Evolutionary conservation across 2,888 invertebrate genomes (phyloP).

Genomic region (Alviniconcha strummeri): DNA sequence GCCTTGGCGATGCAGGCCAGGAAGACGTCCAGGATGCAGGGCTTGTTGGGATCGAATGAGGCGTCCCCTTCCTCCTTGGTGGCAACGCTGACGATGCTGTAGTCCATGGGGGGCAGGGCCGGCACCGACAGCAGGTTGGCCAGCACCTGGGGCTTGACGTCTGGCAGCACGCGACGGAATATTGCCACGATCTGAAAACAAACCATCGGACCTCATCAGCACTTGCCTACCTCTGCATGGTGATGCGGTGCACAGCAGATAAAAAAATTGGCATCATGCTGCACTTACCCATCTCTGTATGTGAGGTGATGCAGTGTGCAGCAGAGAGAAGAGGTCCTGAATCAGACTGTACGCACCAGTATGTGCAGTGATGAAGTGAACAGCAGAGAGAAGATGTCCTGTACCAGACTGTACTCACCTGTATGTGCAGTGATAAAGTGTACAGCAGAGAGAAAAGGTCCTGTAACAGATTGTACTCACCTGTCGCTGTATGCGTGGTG

Average conservation of each 20-base stretch:
- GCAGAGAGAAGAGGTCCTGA: slow-evolving; percentile 87
- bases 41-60: slow-evolving; percentile 71
- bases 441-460: no score
- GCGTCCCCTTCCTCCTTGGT: slow-evolving; percentile 54
- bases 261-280: no score
- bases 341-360: slow-evolving; percentile 82
- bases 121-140: slow-evolving; percentile 85
- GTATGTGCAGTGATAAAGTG: no score
- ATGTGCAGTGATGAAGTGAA: no score
- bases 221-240: neutral
- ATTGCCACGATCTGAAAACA: slow-evolving; percentile 82
- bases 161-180: slow-evolving; percentile 89
- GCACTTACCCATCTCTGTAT: slow-evolving; percentile 89
- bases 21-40: slow-evolving; percentile 88
- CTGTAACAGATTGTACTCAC: slow-evolving; percentile 73
- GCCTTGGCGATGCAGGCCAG: slow-evolving; percentile 93
- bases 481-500: slow-evolving; percentile 95
- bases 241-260: no score
- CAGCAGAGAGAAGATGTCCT: no score
- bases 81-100: slow-evolving; percentile 81
- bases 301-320: slow-evolving; percentile 95
- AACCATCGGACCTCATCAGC: neutral
- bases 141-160: slow-evolving; percentile 89
- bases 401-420: no score
- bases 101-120: slow-evolving; percentile 83